Evolutionary conservation across 2,113 vertebrate species (phyloP).

Genomic region (Phainopepla nitens): DNA sequence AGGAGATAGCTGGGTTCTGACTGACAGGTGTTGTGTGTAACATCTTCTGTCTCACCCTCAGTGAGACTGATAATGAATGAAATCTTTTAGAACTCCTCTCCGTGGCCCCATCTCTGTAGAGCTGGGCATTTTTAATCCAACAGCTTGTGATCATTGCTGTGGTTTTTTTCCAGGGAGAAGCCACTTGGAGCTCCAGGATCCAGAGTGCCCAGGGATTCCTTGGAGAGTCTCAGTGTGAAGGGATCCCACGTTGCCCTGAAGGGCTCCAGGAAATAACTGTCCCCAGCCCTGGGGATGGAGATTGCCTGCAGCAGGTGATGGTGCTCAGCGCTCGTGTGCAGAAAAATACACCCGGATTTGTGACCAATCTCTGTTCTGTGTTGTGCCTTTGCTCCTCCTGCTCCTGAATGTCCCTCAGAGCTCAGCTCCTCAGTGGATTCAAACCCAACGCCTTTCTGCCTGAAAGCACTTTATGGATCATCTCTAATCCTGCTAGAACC

Average conservation of each 20-base stretch:
- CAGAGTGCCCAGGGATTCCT: constrained; percentile 21
- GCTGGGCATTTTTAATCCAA: too few species aligned
- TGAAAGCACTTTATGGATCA: constrained; percentile 42
- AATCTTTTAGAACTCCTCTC: too few species aligned
- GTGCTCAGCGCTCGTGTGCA: constrained; percentile 56
- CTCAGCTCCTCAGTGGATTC: background rate
- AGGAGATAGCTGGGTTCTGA: too few species aligned
- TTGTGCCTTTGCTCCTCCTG: constrained; percentile 30
- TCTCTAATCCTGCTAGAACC: background rate
- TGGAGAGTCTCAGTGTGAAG: constrained; percentile 67
- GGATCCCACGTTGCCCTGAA: constrained; percentile 60
- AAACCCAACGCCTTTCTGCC: background rate
- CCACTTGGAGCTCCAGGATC: background rate
- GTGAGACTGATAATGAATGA: too few species aligned
- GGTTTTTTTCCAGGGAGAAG: constrained; percentile 71
- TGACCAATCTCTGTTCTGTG: constrained; percentile 67
- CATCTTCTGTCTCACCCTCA: too few species aligned
- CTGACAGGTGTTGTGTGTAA: too few species aligned
- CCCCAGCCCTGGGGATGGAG: background rate
- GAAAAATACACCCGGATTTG: background rate
- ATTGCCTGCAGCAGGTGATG: constrained; percentile 32
- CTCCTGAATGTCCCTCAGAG: background rate
- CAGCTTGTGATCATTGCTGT: background rate
- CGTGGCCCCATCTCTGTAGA: too few species aligned
- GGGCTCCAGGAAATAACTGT: constrained; percentile 71